Base-by-base conservation (phyloP, 30 jellyfish, hydroid and myxozoan genomes). In the Aurelia coerulea region DNA sequence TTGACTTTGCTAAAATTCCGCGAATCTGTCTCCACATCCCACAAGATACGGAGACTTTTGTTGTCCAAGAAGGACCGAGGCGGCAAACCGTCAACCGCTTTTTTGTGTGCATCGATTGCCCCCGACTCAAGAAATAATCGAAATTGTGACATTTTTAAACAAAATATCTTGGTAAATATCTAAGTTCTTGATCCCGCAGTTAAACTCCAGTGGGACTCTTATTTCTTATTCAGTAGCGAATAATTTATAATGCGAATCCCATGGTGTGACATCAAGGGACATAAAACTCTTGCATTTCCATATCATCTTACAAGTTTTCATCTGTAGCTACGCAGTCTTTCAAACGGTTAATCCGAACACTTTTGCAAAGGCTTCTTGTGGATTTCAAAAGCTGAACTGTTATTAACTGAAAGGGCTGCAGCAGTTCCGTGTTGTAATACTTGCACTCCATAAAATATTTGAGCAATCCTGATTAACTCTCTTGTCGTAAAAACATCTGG, bases 211-310 rank as follows among this genome's bases (percentile, higher is more conserved):
- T 65, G 89, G 73, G 89, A 78, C 49, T 60, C 92, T 70, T 75
- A 56, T 56, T 68, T 72, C 86, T 83, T 62, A 51, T 56, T 65
- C 83, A 76, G 73, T 15, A 83, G 83, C 86, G 83, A 62, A 53
- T 72, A 83, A 83, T 42, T 49, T 51, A 71, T 83, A 83, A 83
- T 71, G 73, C 80, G 92, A 72, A 65, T 83, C 92, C 87, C 41
- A 83, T 75, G 92, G 92, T 37, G 92, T 41, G 76, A 39, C 92
- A 31, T 83, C 86, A 73, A 79, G 92, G 92, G 92, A 70, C 83
- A 71, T 37, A 63, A 71, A 71, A 71, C 81, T 71, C 63, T 13
- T 59, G 29, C n/a, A 71, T 71, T 71, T 35, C 32, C 65, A 71
- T 60, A 71, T 71, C 81, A 39, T 71, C 65, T 71, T 71, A 71